A percentile compares a stretch with the other conserved stretches of the same genome.
Evolutionary conservation across 2,113 vertebrate genomes (phyloP).

Genomic region (Parus major): DNA sequence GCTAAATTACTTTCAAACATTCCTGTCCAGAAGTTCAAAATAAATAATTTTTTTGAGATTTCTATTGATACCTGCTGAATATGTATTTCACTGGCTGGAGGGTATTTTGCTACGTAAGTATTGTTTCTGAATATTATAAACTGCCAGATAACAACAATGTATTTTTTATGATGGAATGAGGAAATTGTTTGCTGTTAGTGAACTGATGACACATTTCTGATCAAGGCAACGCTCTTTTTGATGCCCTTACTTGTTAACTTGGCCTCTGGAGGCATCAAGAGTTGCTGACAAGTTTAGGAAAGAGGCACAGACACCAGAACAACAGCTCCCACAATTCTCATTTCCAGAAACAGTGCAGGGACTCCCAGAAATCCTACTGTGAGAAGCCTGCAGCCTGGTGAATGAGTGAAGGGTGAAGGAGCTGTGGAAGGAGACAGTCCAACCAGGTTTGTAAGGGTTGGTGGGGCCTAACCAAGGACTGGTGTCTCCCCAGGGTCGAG

Average conservation of each 20-base stretch:
- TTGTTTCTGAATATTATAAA: background rate
- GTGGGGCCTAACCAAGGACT: background rate
- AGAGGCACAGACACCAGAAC: rapidly evolving
- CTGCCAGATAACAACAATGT: background rate
- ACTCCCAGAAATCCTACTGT: background rate
- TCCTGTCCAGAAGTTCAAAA: background rate
- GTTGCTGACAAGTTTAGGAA: background rate
- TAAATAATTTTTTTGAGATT: background rate
- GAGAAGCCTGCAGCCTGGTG: background rate
- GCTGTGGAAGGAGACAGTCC: background rate
- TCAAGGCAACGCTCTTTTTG: background rate
- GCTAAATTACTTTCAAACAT: background rate
- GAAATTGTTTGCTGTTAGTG: background rate
- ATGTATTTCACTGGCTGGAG: background rate
- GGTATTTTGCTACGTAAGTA: background rate
- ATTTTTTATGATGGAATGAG: background rate
- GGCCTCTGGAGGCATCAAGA: background rate
- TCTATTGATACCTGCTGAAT: background rate
- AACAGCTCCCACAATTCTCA: background rate
- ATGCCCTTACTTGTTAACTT: background rate
- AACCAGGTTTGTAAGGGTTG: rapidly evolving
- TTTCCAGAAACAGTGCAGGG: background rate
- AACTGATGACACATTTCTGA: background rate
- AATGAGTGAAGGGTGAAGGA: background rate
- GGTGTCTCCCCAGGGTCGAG: background rate